These are phyloP conservation scores for Bradypodion pumilum DNA, from an alignment of 2,797 vertebrate species.

Conservation along the genomic window DNA sequence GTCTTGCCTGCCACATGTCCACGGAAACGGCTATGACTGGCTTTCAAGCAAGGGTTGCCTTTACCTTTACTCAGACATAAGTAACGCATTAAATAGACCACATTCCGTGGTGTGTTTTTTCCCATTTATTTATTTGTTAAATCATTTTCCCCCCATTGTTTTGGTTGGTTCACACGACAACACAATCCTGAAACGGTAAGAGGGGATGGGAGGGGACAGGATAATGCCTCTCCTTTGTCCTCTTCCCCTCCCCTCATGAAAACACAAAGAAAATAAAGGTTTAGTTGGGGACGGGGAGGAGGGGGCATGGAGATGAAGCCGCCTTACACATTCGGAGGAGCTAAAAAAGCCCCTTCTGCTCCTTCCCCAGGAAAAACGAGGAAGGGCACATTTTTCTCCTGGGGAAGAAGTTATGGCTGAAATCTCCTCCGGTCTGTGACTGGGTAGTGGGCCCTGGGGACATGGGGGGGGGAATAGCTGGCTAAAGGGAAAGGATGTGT, in stretches of 20 bases:
- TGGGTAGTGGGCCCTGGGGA: neutral
- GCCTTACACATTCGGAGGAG: neutral
- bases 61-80: no score
- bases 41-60: no score
- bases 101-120: neutral
- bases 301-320: neutral
- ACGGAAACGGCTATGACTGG: no score
- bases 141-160: conserved; percentile 10
- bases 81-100: conserved; percentile 25
- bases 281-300: neutral
- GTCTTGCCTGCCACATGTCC: no score
- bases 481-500: neutral
- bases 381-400: neutral
- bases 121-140: conserved; percentile 30
- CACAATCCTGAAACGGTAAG: conserved; percentile 17
- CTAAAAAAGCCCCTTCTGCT: neutral
- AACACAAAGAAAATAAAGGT: neutral
- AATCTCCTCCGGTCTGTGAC: neutral
- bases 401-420: conserved; percentile 4
- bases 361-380: neutral
- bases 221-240: neutral
- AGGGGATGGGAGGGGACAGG: conserved; percentile 8
- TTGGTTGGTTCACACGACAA: conserved; percentile 37
- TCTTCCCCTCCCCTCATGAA: neutral
- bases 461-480: neutral